Evolutionary conservation across 1,140 invertebrate species (phyloP).

Genomic region (Dendrolimus kikuchii): DNA sequence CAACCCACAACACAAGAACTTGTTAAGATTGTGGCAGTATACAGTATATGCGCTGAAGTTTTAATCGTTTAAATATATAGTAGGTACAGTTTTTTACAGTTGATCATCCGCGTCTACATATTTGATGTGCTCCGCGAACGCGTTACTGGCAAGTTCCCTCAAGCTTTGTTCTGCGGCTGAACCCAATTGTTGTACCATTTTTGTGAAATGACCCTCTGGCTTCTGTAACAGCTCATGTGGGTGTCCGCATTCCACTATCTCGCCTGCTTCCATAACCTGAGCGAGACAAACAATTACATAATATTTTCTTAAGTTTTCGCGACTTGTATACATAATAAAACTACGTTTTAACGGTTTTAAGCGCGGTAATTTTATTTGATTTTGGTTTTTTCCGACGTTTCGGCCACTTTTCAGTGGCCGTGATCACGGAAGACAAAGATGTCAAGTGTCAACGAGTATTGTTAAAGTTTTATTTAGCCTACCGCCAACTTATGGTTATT

Average conservation of each 20-base stretch:
- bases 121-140: conserved; percentile 62
- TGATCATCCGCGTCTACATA: conserved; percentile 58
- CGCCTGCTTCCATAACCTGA: conserved; percentile 77
- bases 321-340: no score
- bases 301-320: no score
- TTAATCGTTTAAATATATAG: background rate
- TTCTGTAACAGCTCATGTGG: conserved; percentile 79
- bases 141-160: conserved; percentile 51
- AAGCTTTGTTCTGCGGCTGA: conserved; percentile 59
- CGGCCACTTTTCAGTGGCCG: no score
- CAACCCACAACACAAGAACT: background rate
- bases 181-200: conserved; percentile 64
- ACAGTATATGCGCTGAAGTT: background rate
- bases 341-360: no score
- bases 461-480: no score
- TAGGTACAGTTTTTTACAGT: conserved; percentile 3
- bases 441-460: no score
- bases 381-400: no score
- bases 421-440: no score
- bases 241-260: conserved; percentile 79
- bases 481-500: no score
- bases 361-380: no score
- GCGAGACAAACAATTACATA: background rate
- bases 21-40: background rate
- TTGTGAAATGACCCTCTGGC: conserved; percentile 73